Conservation (phyloP, 2,113 vertebrate genomes). For the Labeo catla region DNA sequence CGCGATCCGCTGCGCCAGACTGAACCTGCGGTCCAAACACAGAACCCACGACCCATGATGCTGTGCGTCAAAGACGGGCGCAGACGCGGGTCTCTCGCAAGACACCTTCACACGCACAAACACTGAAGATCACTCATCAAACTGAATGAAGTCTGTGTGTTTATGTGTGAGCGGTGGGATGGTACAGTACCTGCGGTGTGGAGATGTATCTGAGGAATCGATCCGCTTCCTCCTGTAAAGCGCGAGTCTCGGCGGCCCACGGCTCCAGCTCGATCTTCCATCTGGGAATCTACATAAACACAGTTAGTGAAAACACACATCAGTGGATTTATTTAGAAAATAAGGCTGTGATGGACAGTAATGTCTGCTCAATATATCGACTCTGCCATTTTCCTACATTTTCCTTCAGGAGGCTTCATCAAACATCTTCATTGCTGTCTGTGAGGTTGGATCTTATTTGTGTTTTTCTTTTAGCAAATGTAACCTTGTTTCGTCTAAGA, state of each 20-base stretch:
- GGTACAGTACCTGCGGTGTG: constrained; percentile 81
- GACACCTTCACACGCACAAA: constrained; percentile 71
- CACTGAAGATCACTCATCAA: neutral
- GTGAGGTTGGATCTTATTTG: too few species aligned
- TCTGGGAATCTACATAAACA: constrained; percentile 74
- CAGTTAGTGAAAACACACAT: neutral
- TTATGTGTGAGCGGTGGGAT: neutral
- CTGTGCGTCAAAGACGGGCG: neutral
- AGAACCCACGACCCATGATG: constrained; percentile 74
- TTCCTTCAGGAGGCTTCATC: neutral
- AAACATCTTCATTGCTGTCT: too few species aligned
- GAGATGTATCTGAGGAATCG: constrained; percentile 91
- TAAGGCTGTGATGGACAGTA: neutral
- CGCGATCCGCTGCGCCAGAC: constrained; percentile 76
- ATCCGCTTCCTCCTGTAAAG: constrained; percentile 85
- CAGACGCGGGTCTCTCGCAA: constrained; percentile 61
- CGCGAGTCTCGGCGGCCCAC: constrained; percentile 83
- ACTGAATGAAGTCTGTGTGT: neutral
- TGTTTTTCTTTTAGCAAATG: too few species aligned
- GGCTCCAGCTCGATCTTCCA: constrained; percentile 91
- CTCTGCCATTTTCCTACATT: too few species aligned
- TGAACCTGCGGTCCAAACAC: constrained; percentile 83
- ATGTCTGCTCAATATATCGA: too few species aligned
- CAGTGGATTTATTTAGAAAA: neutral
- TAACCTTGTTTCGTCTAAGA: too few species aligned